Evolutionary conservation across 2,113 vertebrate species (phyloP).

Genomic region (Boulengeromyrus knoepffleri): DNA sequence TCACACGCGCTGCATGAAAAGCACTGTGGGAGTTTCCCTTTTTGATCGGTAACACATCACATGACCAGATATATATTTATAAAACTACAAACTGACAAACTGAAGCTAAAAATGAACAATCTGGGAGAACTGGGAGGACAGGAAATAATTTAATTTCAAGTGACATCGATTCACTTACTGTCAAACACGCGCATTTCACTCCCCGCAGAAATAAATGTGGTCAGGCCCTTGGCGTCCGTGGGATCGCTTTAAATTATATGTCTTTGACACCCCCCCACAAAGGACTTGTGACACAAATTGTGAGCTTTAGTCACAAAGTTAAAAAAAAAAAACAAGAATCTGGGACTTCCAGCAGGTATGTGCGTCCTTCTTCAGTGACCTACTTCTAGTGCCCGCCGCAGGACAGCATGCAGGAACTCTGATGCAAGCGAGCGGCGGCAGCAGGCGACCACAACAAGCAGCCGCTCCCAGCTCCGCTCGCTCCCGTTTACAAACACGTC

Average conservation of each 20-base stretch:
- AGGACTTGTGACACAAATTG: constrained; percentile 16
- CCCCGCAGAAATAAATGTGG: neutral
- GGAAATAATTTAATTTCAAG: neutral
- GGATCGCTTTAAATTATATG: neutral
- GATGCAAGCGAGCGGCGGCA: neutral
- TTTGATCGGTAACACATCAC: neutral
- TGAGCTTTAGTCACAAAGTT: constrained; percentile 11
- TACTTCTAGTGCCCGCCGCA: neutral
- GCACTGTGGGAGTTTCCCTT: neutral
- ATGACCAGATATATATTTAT: neutral
- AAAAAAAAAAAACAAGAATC: neutral
- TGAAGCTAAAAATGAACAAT: neutral
- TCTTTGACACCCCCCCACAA: neutral
- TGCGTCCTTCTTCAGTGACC: neutral
- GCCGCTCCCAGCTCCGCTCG: neutral
- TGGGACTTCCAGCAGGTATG: neutral
- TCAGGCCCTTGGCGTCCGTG: neutral
- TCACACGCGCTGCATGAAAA: neutral
- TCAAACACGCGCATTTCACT: neutral
- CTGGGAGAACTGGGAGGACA: neutral
- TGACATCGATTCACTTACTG: neutral
- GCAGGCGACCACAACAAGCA: neutral
- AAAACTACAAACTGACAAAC: neutral
- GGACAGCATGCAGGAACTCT: neutral
- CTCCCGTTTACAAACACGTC: neutral